These are phyloP conservation scores for Trachelus iudaicus DNA, from an alignment of 2,888 invertebrate genomes.

Conservation along the genomic window DNA sequence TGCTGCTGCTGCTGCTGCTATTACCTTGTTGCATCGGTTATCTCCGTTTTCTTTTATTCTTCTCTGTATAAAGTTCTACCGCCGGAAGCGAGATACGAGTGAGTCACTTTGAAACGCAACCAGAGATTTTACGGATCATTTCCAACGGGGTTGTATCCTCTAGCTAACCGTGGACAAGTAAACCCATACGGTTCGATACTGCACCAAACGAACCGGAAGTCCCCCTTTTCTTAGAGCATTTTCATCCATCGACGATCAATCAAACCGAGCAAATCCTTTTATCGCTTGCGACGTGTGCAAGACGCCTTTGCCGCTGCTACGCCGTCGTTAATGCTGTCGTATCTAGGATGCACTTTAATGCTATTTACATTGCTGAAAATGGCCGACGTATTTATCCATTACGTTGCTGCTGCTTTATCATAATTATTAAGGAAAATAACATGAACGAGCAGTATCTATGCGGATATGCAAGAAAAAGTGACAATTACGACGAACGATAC, in stretches of 20 bases:
- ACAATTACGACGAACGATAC: not conserved
- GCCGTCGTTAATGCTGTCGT: not conserved
- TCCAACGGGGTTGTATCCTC: not conserved
- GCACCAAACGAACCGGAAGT: not conserved
- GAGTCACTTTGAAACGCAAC: not conserved
- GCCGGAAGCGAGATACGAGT: not conserved
- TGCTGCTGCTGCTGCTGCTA: not conserved
- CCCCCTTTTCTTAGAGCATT: not conserved
- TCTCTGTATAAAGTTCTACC: not conserved
- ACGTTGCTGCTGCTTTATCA: not conserved
- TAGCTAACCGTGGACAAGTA: not conserved
- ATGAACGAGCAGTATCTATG: not conserved
- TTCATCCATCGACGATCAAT: slow-evolving; percentile 8
- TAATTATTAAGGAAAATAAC: not conserved
- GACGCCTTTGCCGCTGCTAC: not conserved
- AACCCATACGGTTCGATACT: not conserved
- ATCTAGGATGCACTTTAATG: not conserved
- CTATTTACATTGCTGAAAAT: not conserved
- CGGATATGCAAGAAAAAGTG: not conserved
- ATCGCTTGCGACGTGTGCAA: slow-evolving; percentile 5
- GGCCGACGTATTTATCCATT: not conserved
- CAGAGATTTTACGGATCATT: not conserved
- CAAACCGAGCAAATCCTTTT: slow-evolving; percentile 5
- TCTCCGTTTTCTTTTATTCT: not conserved
- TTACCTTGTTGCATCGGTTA: not conserved